These are phyloP conservation scores for Caranx ignobilis DNA, from an alignment of 2,113 vertebrate species.

Conservation along the genomic window DNA sequence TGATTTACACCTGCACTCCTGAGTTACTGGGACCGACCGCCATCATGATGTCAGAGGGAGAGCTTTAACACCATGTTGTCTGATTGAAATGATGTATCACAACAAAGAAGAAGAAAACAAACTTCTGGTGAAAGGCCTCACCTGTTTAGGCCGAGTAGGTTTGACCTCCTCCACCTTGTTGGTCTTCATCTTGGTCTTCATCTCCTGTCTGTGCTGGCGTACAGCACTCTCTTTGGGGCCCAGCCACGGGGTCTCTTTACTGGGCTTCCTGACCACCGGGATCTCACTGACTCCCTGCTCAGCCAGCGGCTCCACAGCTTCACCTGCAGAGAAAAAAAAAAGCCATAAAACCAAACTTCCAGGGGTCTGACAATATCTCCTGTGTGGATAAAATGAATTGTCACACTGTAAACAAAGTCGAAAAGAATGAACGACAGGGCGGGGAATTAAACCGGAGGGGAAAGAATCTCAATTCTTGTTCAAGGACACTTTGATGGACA, in stretches of 20 bases:
- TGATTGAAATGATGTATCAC: too few species aligned
- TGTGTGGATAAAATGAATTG: not conserved
- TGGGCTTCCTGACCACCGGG: constrained; percentile 70
- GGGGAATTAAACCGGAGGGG: not conserved
- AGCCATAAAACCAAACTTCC: not conserved
- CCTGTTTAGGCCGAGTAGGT: constrained; percentile 77
- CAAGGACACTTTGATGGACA: constrained; percentile 19
- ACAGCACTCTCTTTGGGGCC: constrained; percentile 83
- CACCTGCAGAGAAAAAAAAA: constrained; percentile 58
- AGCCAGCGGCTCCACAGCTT: constrained; percentile 62
- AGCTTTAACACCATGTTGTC: too few species aligned
- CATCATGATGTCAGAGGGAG: too few species aligned
- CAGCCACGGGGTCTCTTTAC: constrained; percentile 78
- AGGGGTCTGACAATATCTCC: not conserved
- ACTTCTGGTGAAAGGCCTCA: constrained; percentile 38
- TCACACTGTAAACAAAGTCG: not conserved
- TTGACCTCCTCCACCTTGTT: constrained; percentile 84
- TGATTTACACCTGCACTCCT: too few species aligned
- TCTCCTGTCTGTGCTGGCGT: constrained; percentile 79
- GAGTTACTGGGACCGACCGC: too few species aligned
- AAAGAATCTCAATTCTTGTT: not conserved
- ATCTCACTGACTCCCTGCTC: constrained; percentile 75
- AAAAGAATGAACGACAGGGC: not conserved
- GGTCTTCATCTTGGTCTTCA: constrained; percentile 84
- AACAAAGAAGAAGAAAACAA: too few species aligned